Base-by-base conservation (phyloP, 2,888 invertebrate species). In the Ormyrus rosae region DNA sequence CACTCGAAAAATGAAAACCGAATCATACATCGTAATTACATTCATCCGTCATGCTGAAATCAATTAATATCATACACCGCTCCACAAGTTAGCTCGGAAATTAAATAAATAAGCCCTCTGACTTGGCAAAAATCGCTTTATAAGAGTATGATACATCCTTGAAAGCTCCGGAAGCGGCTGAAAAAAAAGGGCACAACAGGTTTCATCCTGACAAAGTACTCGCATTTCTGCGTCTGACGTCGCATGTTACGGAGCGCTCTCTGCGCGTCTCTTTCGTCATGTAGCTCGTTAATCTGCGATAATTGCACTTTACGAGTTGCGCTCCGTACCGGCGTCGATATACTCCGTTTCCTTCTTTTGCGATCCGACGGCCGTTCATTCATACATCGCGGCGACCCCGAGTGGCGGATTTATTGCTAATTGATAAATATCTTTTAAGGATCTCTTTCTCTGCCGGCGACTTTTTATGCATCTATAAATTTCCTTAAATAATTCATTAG, bases 371-470 rank as follows among this genome's bases (percentile, higher is more conserved):
- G 34, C 34, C 34, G 34, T 34, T 34, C 34, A 61, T 48, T 68
- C 58, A 11, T 34, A 34, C 34, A 34, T 34, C 45, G 60, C 45
- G 4, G 45, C 19, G 60, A 50, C 55, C 19, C 13, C 51, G 63
- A 69, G 63, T 50, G 63, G 10, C 61, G 53, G 72, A 81, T 81
- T 81, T 77, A 81, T 77, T 72, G 81, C 69, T 77, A 77, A 81
- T 81, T 69, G 76, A 77, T 77, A 73, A 77, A 76, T 76, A 76
- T 75, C 65, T 70, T 8, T 60, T 46, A 7, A 70, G 65, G 8
- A 51, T 64, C 19, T 45, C 10, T 56, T n/a, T 7, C 50, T 50
- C 51, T 50, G 13, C 50, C 19, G 51, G 58, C 68, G 58, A 11
- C n/a, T 65, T 80, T 70, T 74, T 67, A 46, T 50, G 51, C n/a